Base-by-base conservation (phyloP, 2,113 vertebrate genomes). In the Nothocercus nigrocapillus region DNA sequence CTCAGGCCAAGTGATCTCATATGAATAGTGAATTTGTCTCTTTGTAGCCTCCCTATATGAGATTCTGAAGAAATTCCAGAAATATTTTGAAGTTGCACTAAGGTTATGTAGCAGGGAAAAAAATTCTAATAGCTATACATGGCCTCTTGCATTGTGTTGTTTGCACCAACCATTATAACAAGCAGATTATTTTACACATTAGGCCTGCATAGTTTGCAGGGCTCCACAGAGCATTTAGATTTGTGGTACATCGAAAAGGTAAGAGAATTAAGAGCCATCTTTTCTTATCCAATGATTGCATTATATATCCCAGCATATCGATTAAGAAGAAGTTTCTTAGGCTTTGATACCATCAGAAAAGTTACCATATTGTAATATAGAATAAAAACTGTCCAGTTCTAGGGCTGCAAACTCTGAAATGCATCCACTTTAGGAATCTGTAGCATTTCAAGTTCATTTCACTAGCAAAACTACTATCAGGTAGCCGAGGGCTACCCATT, bases 1-100 rank as follows among this genome's bases (percentile, higher is more conserved):
- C 73, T 79, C 88, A 89, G 54, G 77, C 85, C 92, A 91, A 92
- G 83, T 59, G 86, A 82, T 88, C 83, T 93, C 83, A 90, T 58
- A 62, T 78, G 84, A 90, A 10, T 42, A 59, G 49, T 89, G 85
- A 89, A 69, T 79, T 86, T 80, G 86, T 62, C 88, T 84, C 86
- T 90, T 69, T 87, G 80, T 79, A 90, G 58, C 36, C 45, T 92
- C 74, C 30, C 9, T 92, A 85, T 84, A 67, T 24, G 30, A 90
- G 36, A 22, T 10, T 28, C 70, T 96, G 88, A 93, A 95, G 51
- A 36, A 73, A 92, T 90, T 91, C 83, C 66, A 89, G 88, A 95
- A 91, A 79, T 82, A 84, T 87, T 95, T 79, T 86, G 36, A 89
- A 92, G 25, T 24, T 47, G 38, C 12, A 22, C 11, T 69, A 36